Evolutionary conservation across 1,140 invertebrate genomes (phyloP).

Genomic region (Zophobas atratus): DNA sequence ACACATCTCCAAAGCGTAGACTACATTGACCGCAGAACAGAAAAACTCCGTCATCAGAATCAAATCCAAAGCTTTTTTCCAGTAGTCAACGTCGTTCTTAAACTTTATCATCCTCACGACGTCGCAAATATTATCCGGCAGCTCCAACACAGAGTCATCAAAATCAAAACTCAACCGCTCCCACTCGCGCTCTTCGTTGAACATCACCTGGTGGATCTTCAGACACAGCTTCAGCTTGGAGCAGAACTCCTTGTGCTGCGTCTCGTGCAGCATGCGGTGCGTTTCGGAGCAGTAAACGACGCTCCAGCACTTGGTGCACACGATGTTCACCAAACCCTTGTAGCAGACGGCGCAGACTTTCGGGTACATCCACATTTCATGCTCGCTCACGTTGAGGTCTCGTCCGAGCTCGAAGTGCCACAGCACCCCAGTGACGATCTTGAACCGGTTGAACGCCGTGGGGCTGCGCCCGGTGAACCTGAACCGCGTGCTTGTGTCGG

Average conservation of each 20-base stretch:
- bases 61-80: constrained; percentile 15
- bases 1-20: constrained; percentile 58
- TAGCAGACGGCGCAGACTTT: constrained; percentile 60
- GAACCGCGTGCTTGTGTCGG: background rate
- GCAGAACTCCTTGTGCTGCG: constrained; percentile 59
- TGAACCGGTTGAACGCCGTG: background rate
- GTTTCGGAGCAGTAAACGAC: constrained; percentile 62
- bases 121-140: background rate
- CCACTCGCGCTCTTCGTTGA: background rate
- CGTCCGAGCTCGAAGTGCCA: background rate
- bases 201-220: constrained; percentile 34
- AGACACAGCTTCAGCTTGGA: constrained; percentile 58
- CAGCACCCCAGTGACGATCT: background rate
- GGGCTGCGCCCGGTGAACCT: background rate
- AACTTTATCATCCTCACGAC: background rate
- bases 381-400: background rate
- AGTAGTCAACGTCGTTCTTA: background rate
- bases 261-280: constrained; percentile 56
- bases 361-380: background rate
- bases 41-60: constrained; percentile 49
- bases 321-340: constrained; percentile 48
- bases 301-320: constrained; percentile 60
- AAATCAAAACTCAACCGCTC: background rate
- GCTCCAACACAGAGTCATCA: background rate
- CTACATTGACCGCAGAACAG: constrained; percentile 56